Base-by-base conservation (phyloP, 2,113 vertebrate genomes). In the Hydrochoerus hydrochaeris region DNA sequence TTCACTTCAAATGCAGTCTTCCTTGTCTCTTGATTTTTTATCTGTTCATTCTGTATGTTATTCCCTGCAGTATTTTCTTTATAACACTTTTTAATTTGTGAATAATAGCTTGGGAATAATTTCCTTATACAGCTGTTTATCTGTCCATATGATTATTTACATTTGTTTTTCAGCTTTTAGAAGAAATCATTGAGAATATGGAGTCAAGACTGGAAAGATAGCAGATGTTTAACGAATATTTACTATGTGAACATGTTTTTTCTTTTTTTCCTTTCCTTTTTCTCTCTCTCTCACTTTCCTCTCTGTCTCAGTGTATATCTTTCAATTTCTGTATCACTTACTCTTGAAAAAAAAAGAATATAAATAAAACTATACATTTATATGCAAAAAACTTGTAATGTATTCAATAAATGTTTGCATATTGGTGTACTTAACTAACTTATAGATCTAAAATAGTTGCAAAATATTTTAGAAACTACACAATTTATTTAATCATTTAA, bases 401-500 rank as follows among this genome's bases (percentile, higher is more conserved):
- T 93, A 11, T 60, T 87, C 89, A 75, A 90, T 32, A 86, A 85
- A 63, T 90, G 67, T 84, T 94, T 95, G 49, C 3, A 63, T 49
- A 77, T 46, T 8, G 71, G 49, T 89, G 17, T 63, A 77, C 73
- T 88, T 95, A 63, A 24, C 35, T 91, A 88, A 54, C n/a, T 88
- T 69, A 62, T n/a, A 85, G 12, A 88, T 95, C 67, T 80, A 71
- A 58, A 90, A 88, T 8, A 78, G 17, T 24, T 46, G 20, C 9
- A 75, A 65, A 3, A 20, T 60, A 71, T 44, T 95, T 1, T 67
- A 67, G 81, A 10, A 77, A 82, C 67, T 8, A 54, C 6, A 85
- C 85, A 69, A 93, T 77, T 90, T 92, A 57, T 93, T 93, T 69
- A 85, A 83, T 38, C 32, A 88, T 93, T 81, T 52, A 41, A 46